Evolutionary conservation across 2,797 vertebrate species (phyloP).

Genomic region (Rhabdomys pumilio): DNA sequence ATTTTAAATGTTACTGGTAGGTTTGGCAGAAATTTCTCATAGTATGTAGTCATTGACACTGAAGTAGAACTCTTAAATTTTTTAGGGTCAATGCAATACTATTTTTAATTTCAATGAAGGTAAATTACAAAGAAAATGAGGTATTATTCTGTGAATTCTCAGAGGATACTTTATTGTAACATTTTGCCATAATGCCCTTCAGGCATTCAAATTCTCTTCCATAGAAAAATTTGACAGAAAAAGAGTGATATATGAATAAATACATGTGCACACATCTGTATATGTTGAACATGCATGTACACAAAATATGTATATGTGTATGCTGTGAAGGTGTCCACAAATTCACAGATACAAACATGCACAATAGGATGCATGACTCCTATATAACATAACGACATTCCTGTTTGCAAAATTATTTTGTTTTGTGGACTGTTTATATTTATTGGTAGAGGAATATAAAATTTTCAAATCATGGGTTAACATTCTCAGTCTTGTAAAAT

Average conservation of each 20-base stretch:
- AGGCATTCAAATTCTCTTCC: background rate
- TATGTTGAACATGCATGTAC: background rate
- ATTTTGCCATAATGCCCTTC: background rate
- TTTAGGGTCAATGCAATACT: background rate
- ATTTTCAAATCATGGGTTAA: background rate
- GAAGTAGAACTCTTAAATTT: conserved; percentile 18
- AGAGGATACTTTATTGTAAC: background rate
- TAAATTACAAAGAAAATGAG: background rate
- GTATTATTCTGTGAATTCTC: conserved; percentile 45
- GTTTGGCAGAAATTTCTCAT: conserved; percentile 12
- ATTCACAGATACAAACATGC: background rate
- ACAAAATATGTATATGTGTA: background rate
- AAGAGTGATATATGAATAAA: background rate
- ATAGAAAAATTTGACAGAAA: background rate
- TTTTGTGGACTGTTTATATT: background rate
- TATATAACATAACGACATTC: background rate
- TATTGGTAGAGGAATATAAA: conserved; percentile 4
- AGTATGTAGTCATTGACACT: background rate
- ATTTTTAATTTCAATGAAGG: conserved; percentile 42
- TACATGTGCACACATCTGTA: background rate
- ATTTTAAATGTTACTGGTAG: conserved; percentile 26
- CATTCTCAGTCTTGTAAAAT: background rate
- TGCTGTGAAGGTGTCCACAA: background rate
- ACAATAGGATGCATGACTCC: background rate
- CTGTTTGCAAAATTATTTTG: conserved; percentile 47